Conservation (phyloP, 2,888 invertebrate species). For the Athalia circularis region DNA sequence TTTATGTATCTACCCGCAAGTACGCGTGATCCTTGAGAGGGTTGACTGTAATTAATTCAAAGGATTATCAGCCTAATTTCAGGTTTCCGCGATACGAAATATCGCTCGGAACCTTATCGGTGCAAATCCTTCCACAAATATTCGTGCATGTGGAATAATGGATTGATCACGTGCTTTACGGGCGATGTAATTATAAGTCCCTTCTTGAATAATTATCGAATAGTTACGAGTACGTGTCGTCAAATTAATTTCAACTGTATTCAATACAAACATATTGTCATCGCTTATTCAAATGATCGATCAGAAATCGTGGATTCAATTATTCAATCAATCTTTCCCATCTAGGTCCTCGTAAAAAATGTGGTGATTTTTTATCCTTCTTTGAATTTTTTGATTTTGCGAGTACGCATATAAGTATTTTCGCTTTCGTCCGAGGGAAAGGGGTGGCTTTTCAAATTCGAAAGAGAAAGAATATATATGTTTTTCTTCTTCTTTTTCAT, state of each 20-base stretch:
- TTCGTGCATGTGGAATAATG: too few species aligned
- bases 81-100: too few species aligned
- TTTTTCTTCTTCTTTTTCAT: too few species aligned
- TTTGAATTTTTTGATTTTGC: not conserved
- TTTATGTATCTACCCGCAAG: not conserved
- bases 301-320: not conserved
- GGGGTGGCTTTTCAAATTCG: too few species aligned
- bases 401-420: not conserved
- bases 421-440: not conserved
- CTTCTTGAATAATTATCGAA: not conserved
- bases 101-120: too few species aligned
- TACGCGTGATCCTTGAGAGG: too few species aligned
- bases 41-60: too few species aligned
- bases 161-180: too few species aligned
- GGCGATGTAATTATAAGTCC: not conserved
- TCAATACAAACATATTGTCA: not conserved
- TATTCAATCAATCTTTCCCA: not conserved
- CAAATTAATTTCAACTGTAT: not conserved
- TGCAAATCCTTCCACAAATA: too few species aligned
- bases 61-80: too few species aligned
- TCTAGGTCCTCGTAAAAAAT: not conserved
- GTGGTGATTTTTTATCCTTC: not conserved
- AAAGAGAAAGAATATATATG: too few species aligned
- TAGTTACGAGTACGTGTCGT: not conserved
- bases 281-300: too few species aligned